These are phyloP conservation scores for Apomyelois bistriatella DNA, from an alignment of 2,888 invertebrate genomes.

Conservation along the genomic window DNA sequence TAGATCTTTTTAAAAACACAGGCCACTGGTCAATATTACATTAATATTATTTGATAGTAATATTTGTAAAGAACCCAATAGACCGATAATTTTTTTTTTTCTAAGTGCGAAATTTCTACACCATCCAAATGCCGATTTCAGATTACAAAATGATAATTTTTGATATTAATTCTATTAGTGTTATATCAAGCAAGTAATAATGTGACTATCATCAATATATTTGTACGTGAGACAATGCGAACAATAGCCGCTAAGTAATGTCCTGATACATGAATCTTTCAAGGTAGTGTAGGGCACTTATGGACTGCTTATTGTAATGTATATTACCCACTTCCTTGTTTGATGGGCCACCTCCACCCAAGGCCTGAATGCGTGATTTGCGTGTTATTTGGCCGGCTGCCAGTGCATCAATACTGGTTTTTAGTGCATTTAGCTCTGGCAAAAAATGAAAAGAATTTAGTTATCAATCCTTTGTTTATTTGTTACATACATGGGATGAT, in stretches of 20 bases:
- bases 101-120: too few relatives aligned
- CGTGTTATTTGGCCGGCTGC: conserved; percentile 43
- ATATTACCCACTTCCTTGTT: conserved; percentile 38
- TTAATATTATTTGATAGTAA: too few relatives aligned
- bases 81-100: too few relatives aligned
- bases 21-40: too few relatives aligned
- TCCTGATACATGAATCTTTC: conserved; percentile 43
- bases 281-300: conserved; percentile 49
- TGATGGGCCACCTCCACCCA: conserved; percentile 29
- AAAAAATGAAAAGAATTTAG: conserved; percentile 32
- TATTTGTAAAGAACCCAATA: too few relatives aligned
- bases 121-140: too few relatives aligned
- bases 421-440: conserved; percentile 26
- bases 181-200: conserved; percentile 10
- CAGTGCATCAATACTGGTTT: conserved; percentile 45
- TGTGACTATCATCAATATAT: conserved; percentile 34
- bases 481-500: conserved; percentile 27
- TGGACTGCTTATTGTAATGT: conserved; percentile 34
- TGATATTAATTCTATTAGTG: too few relatives aligned
- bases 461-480: conserved; percentile 35
- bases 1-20: too few relatives aligned
- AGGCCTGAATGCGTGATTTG: conserved; percentile 35
- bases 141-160: too few relatives aligned
- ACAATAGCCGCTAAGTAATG: conserved; percentile 33
- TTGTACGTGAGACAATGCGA: conserved; percentile 37